Conservation (phyloP, 2,797 vertebrate genomes). For the Argentina silus region DNA sequence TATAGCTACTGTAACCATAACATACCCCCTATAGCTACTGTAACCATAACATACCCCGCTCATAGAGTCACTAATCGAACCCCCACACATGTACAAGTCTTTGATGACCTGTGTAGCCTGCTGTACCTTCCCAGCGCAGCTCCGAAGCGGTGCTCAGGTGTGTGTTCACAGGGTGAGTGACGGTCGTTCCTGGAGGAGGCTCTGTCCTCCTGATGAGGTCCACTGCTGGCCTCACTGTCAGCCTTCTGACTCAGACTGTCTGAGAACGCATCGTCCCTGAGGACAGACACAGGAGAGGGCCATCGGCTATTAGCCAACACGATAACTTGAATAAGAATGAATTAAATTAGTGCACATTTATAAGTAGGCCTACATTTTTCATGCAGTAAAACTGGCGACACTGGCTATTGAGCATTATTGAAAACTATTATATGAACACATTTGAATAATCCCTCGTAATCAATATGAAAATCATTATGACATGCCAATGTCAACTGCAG, state of each 20-base stretch:
- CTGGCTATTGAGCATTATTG: not conserved
- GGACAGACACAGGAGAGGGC: constrained; percentile 24
- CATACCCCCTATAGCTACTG: too few species aligned
- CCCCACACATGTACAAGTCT: too few species aligned
- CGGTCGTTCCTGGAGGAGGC: constrained; percentile 85
- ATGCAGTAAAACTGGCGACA: too few species aligned
- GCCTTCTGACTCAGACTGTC: constrained; percentile 88
- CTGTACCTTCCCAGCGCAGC: constrained; percentile 86
- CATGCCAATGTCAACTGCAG: not conserved
- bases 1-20: too few species aligned
- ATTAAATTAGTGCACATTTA: too few species aligned
- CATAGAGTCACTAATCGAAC: too few species aligned
- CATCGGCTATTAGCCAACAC: not conserved
- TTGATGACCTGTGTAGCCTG: too few species aligned
- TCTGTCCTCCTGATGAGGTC: constrained; percentile 84
- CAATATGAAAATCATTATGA: not conserved
- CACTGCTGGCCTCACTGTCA: constrained; percentile 87
- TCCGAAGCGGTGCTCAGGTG: constrained; percentile 86
- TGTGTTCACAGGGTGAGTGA: constrained; percentile 85
- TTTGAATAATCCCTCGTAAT: constrained; percentile 10
- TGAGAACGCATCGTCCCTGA: constrained; percentile 92
- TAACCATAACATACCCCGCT: too few species aligned
- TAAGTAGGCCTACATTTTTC: not conserved
- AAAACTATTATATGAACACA: not conserved
- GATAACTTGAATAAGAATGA: too few species aligned